Conservation (phyloP, 1,140 invertebrate species). For the Drosophila nebulosa region DNA sequence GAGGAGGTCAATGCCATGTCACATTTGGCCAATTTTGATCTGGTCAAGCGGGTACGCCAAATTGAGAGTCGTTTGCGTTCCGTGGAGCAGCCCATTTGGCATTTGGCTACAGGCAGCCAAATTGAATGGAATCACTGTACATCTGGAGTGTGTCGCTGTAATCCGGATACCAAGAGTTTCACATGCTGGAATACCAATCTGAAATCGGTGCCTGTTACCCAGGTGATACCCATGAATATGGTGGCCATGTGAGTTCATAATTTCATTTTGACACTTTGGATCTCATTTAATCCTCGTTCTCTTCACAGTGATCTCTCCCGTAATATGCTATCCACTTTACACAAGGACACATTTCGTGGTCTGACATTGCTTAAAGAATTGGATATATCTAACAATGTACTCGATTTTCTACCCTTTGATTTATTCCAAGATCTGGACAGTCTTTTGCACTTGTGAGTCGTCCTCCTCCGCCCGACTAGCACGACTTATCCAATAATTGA, state of each 20-base stretch:
- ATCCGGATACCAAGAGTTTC: slow-evolving; percentile 85
- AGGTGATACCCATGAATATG: slow-evolving; percentile 87
- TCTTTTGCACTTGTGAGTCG: slow-evolving; percentile 85
- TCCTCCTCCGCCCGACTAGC: no score
- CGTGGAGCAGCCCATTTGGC: slow-evolving; percentile 90
- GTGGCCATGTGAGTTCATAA: slow-evolving; percentile 84
- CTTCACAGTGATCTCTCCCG: slow-evolving; percentile 88
- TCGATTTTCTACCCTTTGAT: slow-evolving; percentile 88
- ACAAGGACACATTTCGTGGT: slow-evolving; percentile 88
- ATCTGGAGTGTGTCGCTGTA: slow-evolving; percentile 85
- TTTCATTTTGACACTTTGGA: background rate
- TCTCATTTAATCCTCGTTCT: background rate
- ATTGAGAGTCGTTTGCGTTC: slow-evolving; percentile 86
- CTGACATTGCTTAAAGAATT: slow-evolving; percentile 86
- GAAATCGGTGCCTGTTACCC: slow-evolving; percentile 84
- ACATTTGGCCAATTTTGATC: slow-evolving; percentile 41
- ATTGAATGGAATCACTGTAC: slow-evolving; percentile 87
- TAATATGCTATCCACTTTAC: slow-evolving; percentile 87
- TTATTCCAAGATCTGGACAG: slow-evolving; percentile 88
- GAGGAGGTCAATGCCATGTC: slow-evolving; percentile 36
- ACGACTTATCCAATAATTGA: no score
- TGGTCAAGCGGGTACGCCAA: slow-evolving; percentile 78
- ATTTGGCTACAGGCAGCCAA: slow-evolving; percentile 82
- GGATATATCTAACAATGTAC: slow-evolving; percentile 89
- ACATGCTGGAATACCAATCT: slow-evolving; percentile 88